These are phyloP conservation scores for Saimiri boliviensis DNA, from an alignment of 2,113 vertebrate genomes.

Conservation along the genomic window DNA sequence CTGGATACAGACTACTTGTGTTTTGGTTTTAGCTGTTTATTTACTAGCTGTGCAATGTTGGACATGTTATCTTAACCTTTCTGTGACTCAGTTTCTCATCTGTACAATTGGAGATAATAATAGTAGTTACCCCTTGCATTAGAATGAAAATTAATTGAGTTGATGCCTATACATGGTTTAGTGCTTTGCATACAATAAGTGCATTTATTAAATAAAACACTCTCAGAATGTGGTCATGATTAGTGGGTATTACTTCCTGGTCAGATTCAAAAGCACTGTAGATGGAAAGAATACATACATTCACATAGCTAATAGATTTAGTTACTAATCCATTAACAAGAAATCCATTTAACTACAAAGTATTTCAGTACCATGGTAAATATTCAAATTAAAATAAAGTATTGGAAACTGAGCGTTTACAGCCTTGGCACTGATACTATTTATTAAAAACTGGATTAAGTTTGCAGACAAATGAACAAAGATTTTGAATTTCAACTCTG, in stretches of 20 bases:
- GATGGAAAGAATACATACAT: background rate
- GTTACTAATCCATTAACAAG: background rate
- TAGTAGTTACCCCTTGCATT: background rate
- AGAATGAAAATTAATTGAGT: conserved; percentile 22
- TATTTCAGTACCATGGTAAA: background rate
- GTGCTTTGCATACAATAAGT: background rate
- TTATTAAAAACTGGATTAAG: background rate
- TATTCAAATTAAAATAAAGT: conserved; percentile 35
- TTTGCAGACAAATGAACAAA: background rate
- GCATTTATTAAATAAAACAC: conserved; percentile 7
- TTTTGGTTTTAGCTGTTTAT: background rate
- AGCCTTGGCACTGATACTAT: background rate
- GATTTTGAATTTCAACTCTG: background rate
- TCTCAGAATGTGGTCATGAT: background rate
- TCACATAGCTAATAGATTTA: background rate
- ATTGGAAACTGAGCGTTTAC: background rate
- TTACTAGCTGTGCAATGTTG: background rate
- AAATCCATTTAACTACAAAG: background rate
- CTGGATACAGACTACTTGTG: background rate
- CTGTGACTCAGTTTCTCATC: background rate
- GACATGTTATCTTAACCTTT: background rate
- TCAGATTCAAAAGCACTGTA: background rate
- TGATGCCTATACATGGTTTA: background rate
- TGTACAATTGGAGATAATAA: background rate
- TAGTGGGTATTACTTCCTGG: background rate